Evolutionary conservation across 2,797 vertebrate species (phyloP), one percentile per base, ranked within the genome.

Genomic region (Siniperca undulata): DNA sequence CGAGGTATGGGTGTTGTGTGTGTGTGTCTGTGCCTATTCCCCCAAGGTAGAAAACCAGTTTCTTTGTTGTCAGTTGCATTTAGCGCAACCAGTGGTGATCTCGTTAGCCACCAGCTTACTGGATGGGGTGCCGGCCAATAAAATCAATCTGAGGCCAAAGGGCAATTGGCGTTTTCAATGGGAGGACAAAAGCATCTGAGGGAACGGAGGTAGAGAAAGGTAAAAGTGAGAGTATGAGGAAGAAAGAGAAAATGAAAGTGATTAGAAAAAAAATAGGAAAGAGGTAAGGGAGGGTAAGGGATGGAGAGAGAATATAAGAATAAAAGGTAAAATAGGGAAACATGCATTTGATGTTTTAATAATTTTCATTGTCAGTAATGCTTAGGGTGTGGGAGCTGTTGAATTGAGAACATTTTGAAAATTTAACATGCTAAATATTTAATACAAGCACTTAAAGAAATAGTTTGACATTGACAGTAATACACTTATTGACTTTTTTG

Each of bases 41-140:
- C 70, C 75, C 74, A 13, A 52, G 75, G 46, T 50, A 64, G 77
- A 90, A 86, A 92, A 84, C 70, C 81, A 74, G 84, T 91, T 90
- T 93, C 78, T 90, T 58, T 88, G 81, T 85, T 91, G 91, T 91
- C 92, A 87, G 68, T 82, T 88, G 78, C 52, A n/a, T 91, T 93
- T 91, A 93, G 84, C 2, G 3, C 64, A 36, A 74, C 73, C 40
- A 46, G 74, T 27, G 27, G 60, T 88, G 88, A 92, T 89, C 86
- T 84, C 38, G 74, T 92, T 91, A 90, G 71, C 80, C 40, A 5
- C 70, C 65, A 78, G 80, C 81, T 84, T 86, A 86, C 75, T 61
- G 77, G 85, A 72, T 59, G 67, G 22, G 70, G 22, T 60, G 62
- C 59, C 5, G 19, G 74, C 82, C 81, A 87, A 84, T 88, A 70